Conservation (phyloP, 2,113 vertebrate species). For the Lucifuga dentata region DNA sequence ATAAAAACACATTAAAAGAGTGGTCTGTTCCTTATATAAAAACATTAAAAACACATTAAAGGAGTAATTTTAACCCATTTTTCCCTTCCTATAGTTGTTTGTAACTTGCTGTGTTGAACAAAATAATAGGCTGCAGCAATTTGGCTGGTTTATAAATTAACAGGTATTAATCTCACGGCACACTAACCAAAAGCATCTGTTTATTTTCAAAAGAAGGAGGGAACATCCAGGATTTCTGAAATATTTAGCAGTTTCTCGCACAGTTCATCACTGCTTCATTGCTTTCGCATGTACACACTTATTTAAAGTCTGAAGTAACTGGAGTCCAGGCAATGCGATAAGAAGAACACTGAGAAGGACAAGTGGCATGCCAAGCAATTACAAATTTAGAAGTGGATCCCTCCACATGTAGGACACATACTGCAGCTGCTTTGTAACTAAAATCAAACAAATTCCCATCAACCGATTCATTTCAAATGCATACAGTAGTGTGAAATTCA, state of each 20-base stretch:
- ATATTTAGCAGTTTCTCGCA: constrained; percentile 39
- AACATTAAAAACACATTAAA: constrained; percentile 59
- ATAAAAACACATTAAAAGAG: constrained; percentile 59
- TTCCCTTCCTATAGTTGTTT: neutral
- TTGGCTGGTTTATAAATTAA: neutral
- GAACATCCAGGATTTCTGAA: constrained; percentile 27
- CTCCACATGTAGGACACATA: neutral
- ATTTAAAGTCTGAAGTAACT: neutral
- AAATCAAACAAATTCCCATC: neutral
- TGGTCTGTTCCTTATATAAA: too few relatives aligned
- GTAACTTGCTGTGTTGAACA: neutral
- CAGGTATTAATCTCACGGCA: neutral
- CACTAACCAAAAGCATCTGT: constrained; percentile 21
- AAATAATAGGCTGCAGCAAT: neutral
- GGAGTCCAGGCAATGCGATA: neutral
- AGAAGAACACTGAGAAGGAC: neutral
- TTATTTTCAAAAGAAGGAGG: constrained; percentile 36
- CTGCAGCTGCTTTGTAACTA: neutral
- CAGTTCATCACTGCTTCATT: constrained; percentile 3
- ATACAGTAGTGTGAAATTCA: neutral
- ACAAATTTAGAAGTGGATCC: neutral
- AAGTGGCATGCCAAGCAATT: neutral
- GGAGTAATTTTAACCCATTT: constrained; percentile 56
- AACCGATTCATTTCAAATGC: too few relatives aligned
- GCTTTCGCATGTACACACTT: constrained; percentile 1